A percentile compares a stretch with the other conserved stretches of the same genome.
phyloP scores from a whole-genome alignment of 2,113 vertebrate genomes.

The Solea solea region DNA sequence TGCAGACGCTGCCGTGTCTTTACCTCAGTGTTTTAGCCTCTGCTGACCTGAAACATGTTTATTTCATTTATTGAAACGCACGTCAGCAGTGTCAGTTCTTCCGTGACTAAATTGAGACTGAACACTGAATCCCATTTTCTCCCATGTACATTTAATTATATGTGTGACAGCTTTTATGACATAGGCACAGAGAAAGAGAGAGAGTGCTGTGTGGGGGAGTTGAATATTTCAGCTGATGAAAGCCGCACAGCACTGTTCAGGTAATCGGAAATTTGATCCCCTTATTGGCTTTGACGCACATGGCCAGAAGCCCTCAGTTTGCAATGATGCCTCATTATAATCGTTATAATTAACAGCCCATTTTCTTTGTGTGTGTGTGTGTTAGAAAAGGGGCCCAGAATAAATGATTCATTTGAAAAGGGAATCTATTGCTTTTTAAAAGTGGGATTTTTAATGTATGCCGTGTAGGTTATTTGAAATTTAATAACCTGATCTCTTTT shows the following conservation, averaged over 20 bases:
- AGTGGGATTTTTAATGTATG: slow-evolving; percentile 67
- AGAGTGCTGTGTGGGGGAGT: slow-evolving; percentile 35
- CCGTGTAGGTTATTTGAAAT: slow-evolving; percentile 70
- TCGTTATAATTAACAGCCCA: slow-evolving; percentile 77
- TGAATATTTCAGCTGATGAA: slow-evolving; percentile 60
- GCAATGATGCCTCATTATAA: slow-evolving; percentile 72
- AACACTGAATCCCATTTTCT: slow-evolving; percentile 1
- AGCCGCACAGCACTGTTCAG: slow-evolving; percentile 62
- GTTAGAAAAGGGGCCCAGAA: slow-evolving; percentile 67
- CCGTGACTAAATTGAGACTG: neutral
- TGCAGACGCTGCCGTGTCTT: neutral
- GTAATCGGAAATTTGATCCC: slow-evolving; percentile 73
- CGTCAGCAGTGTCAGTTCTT: neutral
- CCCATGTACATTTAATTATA: slow-evolving; percentile 17
- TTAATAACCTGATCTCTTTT: slow-evolving; percentile 57
- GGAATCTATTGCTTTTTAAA: slow-evolving; percentile 76
- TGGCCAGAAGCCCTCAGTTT: slow-evolving; percentile 62
- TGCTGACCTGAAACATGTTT: neutral
- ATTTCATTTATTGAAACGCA: neutral
- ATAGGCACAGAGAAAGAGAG: neutral
- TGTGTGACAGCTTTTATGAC: slow-evolving; percentile 30
- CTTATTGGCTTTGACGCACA: slow-evolving; percentile 64
- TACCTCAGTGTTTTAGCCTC: too few species aligned
- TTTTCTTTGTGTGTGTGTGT: slow-evolving; percentile 57
- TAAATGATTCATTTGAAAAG: slow-evolving; percentile 77